These are phyloP conservation scores for Eremobia ochroleuca DNA, from an alignment of 2,888 invertebrate genomes.

Conservation along the genomic window DNA sequence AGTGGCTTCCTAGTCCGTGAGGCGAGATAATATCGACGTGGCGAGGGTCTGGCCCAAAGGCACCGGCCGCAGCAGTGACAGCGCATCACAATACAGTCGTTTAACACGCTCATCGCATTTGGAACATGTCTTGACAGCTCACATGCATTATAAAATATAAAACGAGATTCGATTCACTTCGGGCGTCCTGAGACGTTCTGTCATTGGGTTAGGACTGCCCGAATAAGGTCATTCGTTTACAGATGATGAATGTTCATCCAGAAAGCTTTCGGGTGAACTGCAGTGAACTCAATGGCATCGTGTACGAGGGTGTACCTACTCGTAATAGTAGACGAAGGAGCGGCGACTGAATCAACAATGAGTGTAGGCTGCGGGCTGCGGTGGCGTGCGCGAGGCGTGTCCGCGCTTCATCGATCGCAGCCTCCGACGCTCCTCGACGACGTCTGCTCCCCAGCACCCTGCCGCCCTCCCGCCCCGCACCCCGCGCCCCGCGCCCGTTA, in stretches of 20 bases:
- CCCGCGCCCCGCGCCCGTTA: conserved; percentile 85
- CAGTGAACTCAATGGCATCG: conserved; percentile 31
- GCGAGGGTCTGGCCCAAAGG: conserved; percentile 79
- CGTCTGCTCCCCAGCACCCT: conserved; percentile 83
- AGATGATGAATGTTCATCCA: conserved; percentile 60
- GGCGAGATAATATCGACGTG: conserved; percentile 82
- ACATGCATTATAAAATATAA: conserved; percentile 73
- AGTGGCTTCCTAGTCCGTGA: conserved; percentile 80
- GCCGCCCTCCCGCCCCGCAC: conserved; percentile 56
- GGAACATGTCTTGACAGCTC: conserved; percentile 86
- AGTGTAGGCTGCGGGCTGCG: conserved; percentile 80
- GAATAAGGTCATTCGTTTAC: conserved; percentile 62
- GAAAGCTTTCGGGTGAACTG: conserved; percentile 41
- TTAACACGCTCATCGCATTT: conserved; percentile 89
- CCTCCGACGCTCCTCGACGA: conserved; percentile 90
- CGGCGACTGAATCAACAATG: conserved; percentile 84
- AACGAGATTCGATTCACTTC: conserved; percentile 74
- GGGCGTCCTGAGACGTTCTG: conserved; percentile 63
- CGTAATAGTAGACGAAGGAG: conserved; percentile 68
- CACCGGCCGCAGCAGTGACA: conserved; percentile 84
- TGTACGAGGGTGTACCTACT: conserved; percentile 31
- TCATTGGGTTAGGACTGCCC: conserved; percentile 30
- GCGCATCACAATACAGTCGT: conserved; percentile 88
- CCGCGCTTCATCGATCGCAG: conserved; percentile 91
- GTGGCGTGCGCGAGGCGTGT: conserved; percentile 89